These are phyloP conservation scores for Sternarchorhynchus goeldii DNA, from an alignment of 2,797 vertebrate genomes.

Conservation along the genomic window DNA sequence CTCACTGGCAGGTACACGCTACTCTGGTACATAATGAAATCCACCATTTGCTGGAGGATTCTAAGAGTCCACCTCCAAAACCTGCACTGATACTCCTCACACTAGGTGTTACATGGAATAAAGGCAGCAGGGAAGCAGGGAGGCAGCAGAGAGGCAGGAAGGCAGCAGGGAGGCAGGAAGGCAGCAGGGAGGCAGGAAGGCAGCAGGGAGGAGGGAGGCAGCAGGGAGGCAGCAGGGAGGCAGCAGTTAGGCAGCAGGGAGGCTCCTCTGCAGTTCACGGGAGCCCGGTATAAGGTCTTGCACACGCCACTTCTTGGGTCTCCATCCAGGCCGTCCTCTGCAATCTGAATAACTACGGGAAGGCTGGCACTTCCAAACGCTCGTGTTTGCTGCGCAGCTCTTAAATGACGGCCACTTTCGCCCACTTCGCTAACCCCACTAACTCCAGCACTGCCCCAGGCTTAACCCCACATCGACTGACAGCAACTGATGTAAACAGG, in stretches of 20 bases:
- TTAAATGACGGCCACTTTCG: conserved; percentile 24
- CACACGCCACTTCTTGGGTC: conserved; percentile 32
- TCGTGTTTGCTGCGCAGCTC: conserved; percentile 1
- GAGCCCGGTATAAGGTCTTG: conserved; percentile 33
- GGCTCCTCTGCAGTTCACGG: not conserved
- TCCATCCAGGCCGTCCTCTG: conserved; percentile 20
- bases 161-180: too few relatives aligned
- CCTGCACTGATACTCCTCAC: conserved; percentile 38
- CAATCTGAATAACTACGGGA: conserved; percentile 34
- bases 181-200: conserved; percentile 2
- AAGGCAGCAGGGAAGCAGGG: conserved; percentile 11
- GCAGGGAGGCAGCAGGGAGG: not conserved
- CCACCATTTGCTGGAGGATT: conserved; percentile 46
- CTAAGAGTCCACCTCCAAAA: conserved; percentile 36
- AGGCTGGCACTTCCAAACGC: conserved; percentile 58
- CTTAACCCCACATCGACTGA: conserved; percentile 56
- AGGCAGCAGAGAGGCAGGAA: too few relatives aligned
- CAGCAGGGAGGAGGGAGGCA: not conserved
- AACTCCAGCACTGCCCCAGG: conserved; percentile 58
- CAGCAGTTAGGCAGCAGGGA: too few relatives aligned
- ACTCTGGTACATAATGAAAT: conserved; percentile 21
- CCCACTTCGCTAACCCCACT: conserved; percentile 47
- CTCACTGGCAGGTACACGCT: conserved; percentile 11
- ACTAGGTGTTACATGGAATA: conserved; percentile 52
- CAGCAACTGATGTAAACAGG: conserved; percentile 72